Percentiles rank a stretch among this genome's conserved stretches.
Evolutionary conservation across 2,797 vertebrate species (phyloP).

Genomic region (Rhabdomys pumilio): DNA sequence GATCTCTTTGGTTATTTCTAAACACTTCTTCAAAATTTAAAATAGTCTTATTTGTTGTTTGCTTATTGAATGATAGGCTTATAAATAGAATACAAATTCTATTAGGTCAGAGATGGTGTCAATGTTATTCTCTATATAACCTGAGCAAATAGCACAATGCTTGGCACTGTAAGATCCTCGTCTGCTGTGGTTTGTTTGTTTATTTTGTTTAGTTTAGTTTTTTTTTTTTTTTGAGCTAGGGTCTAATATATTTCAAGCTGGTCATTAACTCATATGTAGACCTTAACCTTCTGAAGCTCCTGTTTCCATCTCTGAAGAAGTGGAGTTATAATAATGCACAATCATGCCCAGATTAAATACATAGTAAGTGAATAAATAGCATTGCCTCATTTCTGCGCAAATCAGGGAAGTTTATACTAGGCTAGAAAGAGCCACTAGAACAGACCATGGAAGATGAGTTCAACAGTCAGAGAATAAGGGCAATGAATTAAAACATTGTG

Average conservation of each 20-base stretch:
- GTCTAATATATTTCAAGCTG: background rate
- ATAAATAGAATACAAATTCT: background rate
- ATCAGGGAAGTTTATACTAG: background rate
- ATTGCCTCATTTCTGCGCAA: background rate
- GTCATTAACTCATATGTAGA: background rate
- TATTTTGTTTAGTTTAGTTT: background rate
- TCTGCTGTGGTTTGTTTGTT: background rate
- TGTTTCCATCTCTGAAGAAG: background rate
- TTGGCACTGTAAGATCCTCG: background rate
- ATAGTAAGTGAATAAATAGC: background rate
- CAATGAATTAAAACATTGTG: conserved; percentile 16
- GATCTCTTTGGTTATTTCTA: background rate
- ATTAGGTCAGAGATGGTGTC: background rate
- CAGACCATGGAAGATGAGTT: background rate
- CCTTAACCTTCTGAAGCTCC: background rate
- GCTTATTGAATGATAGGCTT: background rate
- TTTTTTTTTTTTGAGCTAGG: background rate
- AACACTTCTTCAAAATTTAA: background rate
- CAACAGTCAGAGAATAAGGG: background rate
- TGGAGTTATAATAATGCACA: background rate
- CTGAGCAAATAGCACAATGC: background rate
- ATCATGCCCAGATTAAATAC: background rate
- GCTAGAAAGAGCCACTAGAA: background rate
- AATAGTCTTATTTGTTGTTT: background rate
- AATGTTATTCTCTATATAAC: background rate